These are phyloP conservation scores for Lepisosteus oculatus DNA, from an alignment of 2,113 vertebrate species.

Conservation along the genomic window DNA sequence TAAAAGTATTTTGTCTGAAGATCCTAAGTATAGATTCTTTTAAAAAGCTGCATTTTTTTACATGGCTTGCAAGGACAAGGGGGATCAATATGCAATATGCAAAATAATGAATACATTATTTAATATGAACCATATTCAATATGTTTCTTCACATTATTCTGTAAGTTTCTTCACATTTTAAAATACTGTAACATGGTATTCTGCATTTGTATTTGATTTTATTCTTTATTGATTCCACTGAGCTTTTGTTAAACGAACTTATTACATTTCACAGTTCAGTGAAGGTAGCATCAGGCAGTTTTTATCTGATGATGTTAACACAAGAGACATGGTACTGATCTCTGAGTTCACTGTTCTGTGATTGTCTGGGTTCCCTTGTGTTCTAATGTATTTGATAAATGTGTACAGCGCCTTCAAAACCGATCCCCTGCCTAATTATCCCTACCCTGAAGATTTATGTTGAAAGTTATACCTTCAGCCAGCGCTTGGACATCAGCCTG, in stretches of 20 bases:
- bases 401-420: conserved; percentile 7
- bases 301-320: conserved; percentile 9
- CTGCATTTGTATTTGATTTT: neutral
- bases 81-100: too few species aligned
- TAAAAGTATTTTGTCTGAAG: too few species aligned
- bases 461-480: conserved; percentile 15
- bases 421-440: conserved; percentile 21
- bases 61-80: too few species aligned
- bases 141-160: too few species aligned
- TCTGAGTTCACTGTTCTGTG: neutral
- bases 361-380: conserved; percentile 16
- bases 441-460: conserved; percentile 24
- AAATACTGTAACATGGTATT: too few species aligned
- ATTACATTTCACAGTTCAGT: neutral
- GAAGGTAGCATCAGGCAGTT: conserved; percentile 3
- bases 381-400: conserved; percentile 21
- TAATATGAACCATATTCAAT: too few species aligned
- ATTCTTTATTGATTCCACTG: neutral
- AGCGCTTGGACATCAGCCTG: neutral
- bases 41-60: too few species aligned
- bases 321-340: too few species aligned
- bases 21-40: too few species aligned
- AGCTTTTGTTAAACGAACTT: too few species aligned
- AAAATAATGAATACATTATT: too few species aligned
- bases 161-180: too few species aligned